A percentile compares a stretch with the other conserved stretches of the same genome.
phyloP scores from a whole-genome alignment of 2,888 invertebrate genomes.

The Gnatocerus cornutus region DNA sequence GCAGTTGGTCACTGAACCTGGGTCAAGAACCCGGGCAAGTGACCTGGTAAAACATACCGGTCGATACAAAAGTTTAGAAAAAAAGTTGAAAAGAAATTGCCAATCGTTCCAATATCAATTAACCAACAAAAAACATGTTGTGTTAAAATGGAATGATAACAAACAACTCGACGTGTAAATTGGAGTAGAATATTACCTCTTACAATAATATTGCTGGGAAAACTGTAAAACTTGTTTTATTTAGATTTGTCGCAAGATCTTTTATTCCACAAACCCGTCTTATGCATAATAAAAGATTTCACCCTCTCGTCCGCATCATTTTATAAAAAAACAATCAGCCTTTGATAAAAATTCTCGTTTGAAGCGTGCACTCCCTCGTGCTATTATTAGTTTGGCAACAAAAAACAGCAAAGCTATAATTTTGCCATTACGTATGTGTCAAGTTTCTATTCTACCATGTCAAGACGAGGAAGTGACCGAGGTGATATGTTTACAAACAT shows the following conservation, averaged over 20 bases:
- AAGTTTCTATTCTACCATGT: not conserved
- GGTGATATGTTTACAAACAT: conserved; percentile 15
- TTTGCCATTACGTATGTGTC: not conserved
- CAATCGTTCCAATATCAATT: too few species aligned
- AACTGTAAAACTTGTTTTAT: not conserved
- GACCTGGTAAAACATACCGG: conserved; percentile 7
- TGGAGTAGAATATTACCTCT: too few species aligned
- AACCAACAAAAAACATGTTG: too few species aligned
- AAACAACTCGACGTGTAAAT: too few species aligned
- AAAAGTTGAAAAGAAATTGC: too few species aligned
- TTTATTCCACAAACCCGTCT: too few species aligned
- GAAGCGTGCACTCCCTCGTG: not conserved
- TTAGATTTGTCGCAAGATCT: not conserved
- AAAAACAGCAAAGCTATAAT: conserved; percentile 5
- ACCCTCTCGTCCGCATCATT: too few species aligned
- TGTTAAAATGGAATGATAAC: too few species aligned
- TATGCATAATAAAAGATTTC: not conserved
- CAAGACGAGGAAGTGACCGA: conserved; percentile 10
- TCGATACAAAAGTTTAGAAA: conserved; percentile 1
- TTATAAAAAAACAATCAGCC: not conserved
- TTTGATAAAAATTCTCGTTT: conserved; percentile 10
- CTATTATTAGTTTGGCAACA: not conserved
- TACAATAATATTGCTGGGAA: not conserved
- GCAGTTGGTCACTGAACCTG: conserved; percentile 22
- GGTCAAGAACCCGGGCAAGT: conserved; percentile 22